phyloP scores from a whole-genome alignment of 2,113 vertebrate species.

The Microcebus murinus region DNA sequence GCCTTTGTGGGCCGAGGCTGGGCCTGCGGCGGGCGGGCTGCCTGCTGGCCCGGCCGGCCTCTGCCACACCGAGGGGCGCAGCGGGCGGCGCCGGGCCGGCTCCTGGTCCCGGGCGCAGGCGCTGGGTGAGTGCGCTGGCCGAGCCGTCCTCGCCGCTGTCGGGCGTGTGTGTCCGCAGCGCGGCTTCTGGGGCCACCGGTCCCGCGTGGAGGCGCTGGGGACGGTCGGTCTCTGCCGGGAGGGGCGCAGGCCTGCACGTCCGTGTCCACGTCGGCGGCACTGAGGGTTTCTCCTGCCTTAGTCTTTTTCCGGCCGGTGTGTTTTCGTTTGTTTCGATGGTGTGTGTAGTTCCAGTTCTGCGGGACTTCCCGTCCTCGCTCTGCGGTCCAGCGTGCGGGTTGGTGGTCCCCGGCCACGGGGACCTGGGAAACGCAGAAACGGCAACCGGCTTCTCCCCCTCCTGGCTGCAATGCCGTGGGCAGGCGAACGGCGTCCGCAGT shows the following conservation, averaged over 20 bases:
- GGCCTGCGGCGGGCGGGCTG: background rate
- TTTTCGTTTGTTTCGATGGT: background rate
- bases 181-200: background rate
- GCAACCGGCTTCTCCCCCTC: background rate
- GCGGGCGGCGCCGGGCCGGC: background rate
- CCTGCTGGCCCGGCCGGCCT: background rate
- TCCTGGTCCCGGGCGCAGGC: background rate
- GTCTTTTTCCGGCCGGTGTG: background rate
- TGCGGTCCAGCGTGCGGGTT: background rate
- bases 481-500: background rate
- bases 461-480: background rate
- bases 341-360: background rate
- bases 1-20: background rate
- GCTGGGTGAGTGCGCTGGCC: background rate
- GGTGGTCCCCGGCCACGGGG: background rate
- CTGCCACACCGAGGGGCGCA: background rate
- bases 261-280: background rate
- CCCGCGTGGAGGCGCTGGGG: background rate
- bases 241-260: background rate
- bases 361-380: background rate
- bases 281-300: background rate
- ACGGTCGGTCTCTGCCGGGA: background rate
- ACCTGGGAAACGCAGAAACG: background rate
- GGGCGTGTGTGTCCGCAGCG: fast-evolving
- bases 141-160: background rate